Evolutionary conservation across 64 coral and sea anemone species (phyloP).

Genomic region (Montipora capricornis): DNA sequence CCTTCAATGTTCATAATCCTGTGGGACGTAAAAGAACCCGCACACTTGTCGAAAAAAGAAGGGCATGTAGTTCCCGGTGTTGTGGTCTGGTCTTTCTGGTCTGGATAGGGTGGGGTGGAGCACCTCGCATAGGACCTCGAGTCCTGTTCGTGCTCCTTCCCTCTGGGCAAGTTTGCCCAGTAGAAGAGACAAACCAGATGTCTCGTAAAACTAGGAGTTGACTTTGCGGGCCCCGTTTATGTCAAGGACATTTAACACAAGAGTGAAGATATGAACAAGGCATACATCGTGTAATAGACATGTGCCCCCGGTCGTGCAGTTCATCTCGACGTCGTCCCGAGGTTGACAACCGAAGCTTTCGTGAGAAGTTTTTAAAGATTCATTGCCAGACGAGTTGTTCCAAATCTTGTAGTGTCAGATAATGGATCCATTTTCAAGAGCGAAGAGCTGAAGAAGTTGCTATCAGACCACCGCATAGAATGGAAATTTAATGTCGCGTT

Average conservation of each 20-base stretch:
- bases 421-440: not conserved
- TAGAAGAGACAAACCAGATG: too few relatives aligned
- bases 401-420: too few relatives aligned
- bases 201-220: too few relatives aligned
- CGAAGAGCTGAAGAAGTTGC: not conserved
- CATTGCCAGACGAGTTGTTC: not conserved
- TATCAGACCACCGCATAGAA: not conserved
- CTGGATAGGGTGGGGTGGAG: too few relatives aligned
- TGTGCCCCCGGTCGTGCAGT: not conserved
- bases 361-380: not conserved
- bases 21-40: too few relatives aligned
- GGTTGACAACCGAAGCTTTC: not conserved
- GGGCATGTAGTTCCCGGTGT: too few relatives aligned
- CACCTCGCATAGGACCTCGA: too few relatives aligned
- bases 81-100: too few relatives aligned
- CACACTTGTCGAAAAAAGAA: too few relatives aligned
- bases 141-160: too few relatives aligned
- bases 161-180: too few relatives aligned
- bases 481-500: slow-evolving; percentile 8
- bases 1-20: too few relatives aligned
- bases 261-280: not conserved
- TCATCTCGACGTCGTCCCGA: not conserved
- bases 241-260: not conserved
- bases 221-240: not conserved
- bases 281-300: not conserved